phyloP scores from a whole-genome alignment of 2,113 vertebrate genomes.

The Cephalopholis sonnerati region DNA sequence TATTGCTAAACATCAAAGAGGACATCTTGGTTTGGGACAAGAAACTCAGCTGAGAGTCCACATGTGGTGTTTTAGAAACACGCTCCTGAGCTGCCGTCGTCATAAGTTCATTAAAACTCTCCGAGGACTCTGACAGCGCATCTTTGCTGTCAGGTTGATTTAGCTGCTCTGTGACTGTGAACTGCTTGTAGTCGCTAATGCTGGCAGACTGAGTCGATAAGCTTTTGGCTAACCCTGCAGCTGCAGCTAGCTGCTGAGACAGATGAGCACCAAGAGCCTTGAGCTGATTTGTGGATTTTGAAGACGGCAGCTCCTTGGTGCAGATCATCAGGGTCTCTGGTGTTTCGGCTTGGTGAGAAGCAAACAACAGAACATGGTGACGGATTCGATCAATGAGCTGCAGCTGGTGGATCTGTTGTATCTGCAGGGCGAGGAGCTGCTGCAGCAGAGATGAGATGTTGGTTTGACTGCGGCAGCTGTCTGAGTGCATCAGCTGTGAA shows the following conservation, averaged over 20 bases:
- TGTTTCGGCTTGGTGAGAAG: constrained; percentile 87
- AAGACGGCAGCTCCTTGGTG: constrained; percentile 79
- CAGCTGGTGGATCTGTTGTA: constrained; percentile 92
- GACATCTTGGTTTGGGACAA: constrained; percentile 81
- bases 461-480: constrained; percentile 73
- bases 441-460: constrained; percentile 90
- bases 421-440: constrained; percentile 89
- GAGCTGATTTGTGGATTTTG: constrained; percentile 84
- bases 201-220: constrained; percentile 90
- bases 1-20: constrained; percentile 90
- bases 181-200: constrained; percentile 88
- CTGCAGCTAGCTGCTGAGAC: constrained; percentile 91
- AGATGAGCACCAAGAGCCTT: constrained; percentile 90
- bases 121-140: constrained; percentile 83
- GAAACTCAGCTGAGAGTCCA: constrained; percentile 70
- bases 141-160: background rate
- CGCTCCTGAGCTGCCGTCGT: background rate
- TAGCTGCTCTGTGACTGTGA: constrained; percentile 83
- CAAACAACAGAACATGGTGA: constrained; percentile 91
- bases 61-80: constrained; percentile 45
- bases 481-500: background rate
- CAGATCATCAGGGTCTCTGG: constrained; percentile 85
- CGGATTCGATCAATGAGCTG: constrained; percentile 92
- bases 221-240: constrained; percentile 90
- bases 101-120: constrained; percentile 76